Evolutionary conservation across 2,888 invertebrate genomes (phyloP), one percentile per base, ranked within the genome.

Genomic region (Nymphalis c-album): DNA sequence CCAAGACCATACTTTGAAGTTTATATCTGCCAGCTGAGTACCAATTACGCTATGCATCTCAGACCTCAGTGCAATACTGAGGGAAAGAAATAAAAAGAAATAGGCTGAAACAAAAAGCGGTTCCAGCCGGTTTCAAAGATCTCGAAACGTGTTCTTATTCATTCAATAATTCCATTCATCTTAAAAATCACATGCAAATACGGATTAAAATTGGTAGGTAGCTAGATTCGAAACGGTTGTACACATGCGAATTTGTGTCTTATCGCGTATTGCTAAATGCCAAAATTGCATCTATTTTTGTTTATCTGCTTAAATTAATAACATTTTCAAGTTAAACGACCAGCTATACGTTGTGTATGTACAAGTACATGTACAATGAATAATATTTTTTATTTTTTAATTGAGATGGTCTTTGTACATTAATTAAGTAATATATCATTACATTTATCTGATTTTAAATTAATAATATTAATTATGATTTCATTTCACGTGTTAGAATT

Each of bases 81-180:
- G 51, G 55, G 57, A 53, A 57, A 61, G 16, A 35, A 65, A 67
- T 61, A 59, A 68, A 60, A 67, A 40, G 47, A 55, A 47, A 62
- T 60, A 48, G 50, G 53, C 50, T 60, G 62, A 67, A 64, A 59
- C 58, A 62, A 70, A 67, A 69, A 61, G 20, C 22, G 31, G 47
- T 60, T 48, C 61, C 22, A 40, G 50, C 47, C 55, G 60, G 61
- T 40, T 20, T 50, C 48, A 58, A 69, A 69, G 51, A 62, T 57
- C 60, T 68, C 64, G 61, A 64, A 76, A 75, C 75, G 63, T 68
- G 75, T 76, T 71, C 69, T 67, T 68, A 68, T 76, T 74, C 74
- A 75, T 75, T 74, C 71, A 72, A 69, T 63, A 60, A 55, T 35
- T 62, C 68, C 65, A 67, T 73, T 71, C 62, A 72, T 66, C 22